Base-by-base conservation (phyloP, 1,140 invertebrate genomes). In the Formica exsecta region DNA sequence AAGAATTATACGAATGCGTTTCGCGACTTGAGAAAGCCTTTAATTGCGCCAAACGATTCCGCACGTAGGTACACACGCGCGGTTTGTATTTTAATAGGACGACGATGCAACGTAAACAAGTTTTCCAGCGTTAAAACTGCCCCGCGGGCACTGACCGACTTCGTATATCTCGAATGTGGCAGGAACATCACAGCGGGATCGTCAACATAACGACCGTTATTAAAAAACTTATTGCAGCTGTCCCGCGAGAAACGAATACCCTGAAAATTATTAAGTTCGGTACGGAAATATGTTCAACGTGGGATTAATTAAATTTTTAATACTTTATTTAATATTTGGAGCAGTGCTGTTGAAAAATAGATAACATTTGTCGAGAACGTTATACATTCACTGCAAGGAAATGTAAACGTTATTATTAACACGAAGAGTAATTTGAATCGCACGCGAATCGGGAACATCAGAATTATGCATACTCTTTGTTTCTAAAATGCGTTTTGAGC, bases 141-240 rank as follows among this genome's bases (percentile, higher is more conserved):
- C 79, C 79, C 66, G 25, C 25, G 66, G 54, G 79, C 54, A 4
- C 68, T 74, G 79, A 74, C 54, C 79, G 79, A 73, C 79, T 83
- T 83, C 38, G 54, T 9, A 3, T 36, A 62, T n/a, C 48, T 11
- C 79, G 68, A 59, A 83, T 48, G 54, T 36, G 16, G 68, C 41
- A 44, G n/a, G 25, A 83, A 57, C 54, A 83, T 74, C 77, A 54
- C 85, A 59, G 25, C 22, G 66, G 80, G 80, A 89, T 88, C 80
- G 41, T 79, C 86, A 70, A 66, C 75, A 89, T 90, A 92, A 92
- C 90, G 90, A 65, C 70, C 62, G 88, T 74, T 86, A 88, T 92
- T 89, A 91, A 91, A 89, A 79, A 70, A 62, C 70, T 85, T 90
- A 89, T 83, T 83, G 54, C 68, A 66, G 73, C 19, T 61, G 57